Base-by-base conservation (phyloP, 2,797 vertebrate genomes). In the Chloroceryle inda region DNA sequence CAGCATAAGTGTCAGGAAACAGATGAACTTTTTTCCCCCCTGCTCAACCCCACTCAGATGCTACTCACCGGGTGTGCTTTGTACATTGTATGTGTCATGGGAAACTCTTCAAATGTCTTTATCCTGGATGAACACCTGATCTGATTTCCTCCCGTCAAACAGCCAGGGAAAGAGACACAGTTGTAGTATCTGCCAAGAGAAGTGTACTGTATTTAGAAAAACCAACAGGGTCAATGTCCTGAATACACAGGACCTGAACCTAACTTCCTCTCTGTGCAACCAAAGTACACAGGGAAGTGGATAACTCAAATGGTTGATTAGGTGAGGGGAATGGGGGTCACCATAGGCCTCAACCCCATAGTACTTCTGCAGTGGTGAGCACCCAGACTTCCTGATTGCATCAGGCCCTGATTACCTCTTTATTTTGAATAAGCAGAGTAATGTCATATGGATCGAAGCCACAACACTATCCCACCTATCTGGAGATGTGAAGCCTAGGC, bases 81-180 rank as follows among this genome's bases (percentile, higher is more conserved):
- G 88, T 98, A 98, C 69, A 97, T 97, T 16, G 98, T 98, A 61
- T 98, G 98, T 97, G 99, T 99, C 97, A 99, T 98, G 73, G 99
- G 99, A 81, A 99, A 98, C 96, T 99, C 99, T 81, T 99, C 99
- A 95, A 99, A 99, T 0, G 99, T 99, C 98, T 99, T 99, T 97
- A 99, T 99, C 92, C 98, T 98, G 86, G 99, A 98, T 68, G 98
- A 98, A 92, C 98, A 98, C 15, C 97, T 96, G 93, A 98, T 99
- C 50, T 99, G 98, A 37, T 98, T 97, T 75, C 98, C 98, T 91
- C 98, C 98, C 85, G 98, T 98, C 96, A 99, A 97, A 78, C 99
- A 99, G 53, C 99, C 99, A 18, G 98, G 97, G 97, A 99, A 99
- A 0, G 99, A 99, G 94, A 99, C 98, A 11, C 99, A 99, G 94